These are phyloP conservation scores for Nesidiocoris tenuis DNA, from an alignment of 2,888 invertebrate species.

Conservation along the genomic window DNA sequence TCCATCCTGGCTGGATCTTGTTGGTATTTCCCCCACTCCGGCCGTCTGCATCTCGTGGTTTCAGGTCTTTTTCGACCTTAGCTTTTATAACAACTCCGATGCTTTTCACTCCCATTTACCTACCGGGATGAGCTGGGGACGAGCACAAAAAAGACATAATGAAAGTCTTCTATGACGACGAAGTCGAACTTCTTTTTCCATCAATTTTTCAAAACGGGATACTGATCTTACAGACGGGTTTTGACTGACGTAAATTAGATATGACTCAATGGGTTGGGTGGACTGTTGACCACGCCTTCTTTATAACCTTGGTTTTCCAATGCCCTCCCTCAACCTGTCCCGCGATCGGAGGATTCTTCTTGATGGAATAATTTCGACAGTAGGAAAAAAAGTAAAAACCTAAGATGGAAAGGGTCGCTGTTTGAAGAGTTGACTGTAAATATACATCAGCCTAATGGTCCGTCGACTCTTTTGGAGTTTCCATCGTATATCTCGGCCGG, in stretches of 20 bases:
- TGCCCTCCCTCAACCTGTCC: neutral
- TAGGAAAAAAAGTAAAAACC: too few species aligned
- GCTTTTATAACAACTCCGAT: neutral
- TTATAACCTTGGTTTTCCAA: neutral
- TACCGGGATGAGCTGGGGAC: neutral
- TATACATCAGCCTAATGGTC: conserved; percentile 36
- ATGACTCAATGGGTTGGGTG: conserved; percentile 23
- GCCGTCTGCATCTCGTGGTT: neutral
- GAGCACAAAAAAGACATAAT: neutral
- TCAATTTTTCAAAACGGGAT: neutral
- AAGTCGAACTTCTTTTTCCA: neutral
- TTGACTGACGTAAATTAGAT: conserved; percentile 37
- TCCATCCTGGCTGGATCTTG: conserved; percentile 8
- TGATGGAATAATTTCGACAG: neutral
- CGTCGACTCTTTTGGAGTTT: conserved; percentile 12
- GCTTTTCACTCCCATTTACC: neutral
- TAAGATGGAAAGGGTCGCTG: neutral
- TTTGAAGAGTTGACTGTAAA: conserved; percentile 35
- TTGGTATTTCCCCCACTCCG: conserved; percentile 40
- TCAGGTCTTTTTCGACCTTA: neutral
- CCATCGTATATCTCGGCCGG: conserved; percentile 13
- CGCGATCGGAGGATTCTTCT: neutral
- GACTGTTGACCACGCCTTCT: neutral
- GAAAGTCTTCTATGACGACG: neutral
- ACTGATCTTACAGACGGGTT: neutral